phyloP scores from a whole-genome alignment of 2,113 vertebrate species.

The Nymphicus hollandicus region DNA sequence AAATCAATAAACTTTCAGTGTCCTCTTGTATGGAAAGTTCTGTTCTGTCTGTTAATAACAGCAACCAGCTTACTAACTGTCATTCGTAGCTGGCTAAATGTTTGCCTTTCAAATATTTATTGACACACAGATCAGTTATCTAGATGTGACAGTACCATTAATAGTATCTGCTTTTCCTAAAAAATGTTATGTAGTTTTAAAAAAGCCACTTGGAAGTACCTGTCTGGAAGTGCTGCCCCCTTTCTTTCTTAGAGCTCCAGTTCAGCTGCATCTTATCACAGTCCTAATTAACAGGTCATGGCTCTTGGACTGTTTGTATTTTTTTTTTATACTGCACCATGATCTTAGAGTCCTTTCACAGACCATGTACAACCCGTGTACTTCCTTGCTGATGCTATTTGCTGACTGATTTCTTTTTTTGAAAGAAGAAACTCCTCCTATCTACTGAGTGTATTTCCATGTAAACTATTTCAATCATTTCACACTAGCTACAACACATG shows the following conservation, averaged over 20 bases:
- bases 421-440: background rate
- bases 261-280: background rate
- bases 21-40: background rate
- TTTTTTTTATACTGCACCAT: background rate
- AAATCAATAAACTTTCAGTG: background rate
- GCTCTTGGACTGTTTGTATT: background rate
- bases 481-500: background rate
- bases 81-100: background rate
- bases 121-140: background rate
- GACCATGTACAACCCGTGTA: background rate
- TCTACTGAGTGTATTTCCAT: background rate
- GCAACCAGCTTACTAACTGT: background rate
- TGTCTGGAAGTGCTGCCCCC: background rate
- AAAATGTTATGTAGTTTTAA: background rate
- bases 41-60: background rate
- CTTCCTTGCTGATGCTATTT: background rate
- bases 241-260: background rate
- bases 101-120: background rate
- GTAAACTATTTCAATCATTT: background rate
- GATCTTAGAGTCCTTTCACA: background rate
- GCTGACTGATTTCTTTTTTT: background rate
- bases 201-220: background rate
- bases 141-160: background rate
- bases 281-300: background rate
- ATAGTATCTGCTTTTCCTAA: background rate